Percentiles rank a stretch among this genome's conserved stretches.
Evolutionary conservation across 2,888 invertebrate species (phyloP).

Genomic region (Pandemis cinnamomeana): DNA sequence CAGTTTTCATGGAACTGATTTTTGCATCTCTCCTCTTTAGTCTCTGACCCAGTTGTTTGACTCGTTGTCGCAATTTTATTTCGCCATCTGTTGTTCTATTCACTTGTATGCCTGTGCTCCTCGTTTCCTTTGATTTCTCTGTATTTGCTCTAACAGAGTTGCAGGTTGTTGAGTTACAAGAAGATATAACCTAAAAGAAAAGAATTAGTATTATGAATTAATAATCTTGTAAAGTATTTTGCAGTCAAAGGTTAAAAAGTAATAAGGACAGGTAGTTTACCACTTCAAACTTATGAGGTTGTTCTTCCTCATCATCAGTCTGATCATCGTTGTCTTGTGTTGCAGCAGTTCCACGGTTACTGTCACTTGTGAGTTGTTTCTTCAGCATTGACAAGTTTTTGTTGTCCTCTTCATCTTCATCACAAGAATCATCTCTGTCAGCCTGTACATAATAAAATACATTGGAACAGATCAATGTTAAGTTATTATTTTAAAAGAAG

Average conservation of each 20-base stretch:
- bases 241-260: neutral
- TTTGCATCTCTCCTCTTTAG: slow-evolving; percentile 23
- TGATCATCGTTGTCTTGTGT: neutral
- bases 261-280: slow-evolving; percentile 4
- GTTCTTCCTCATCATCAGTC: neutral
- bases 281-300: slow-evolving; percentile 10
- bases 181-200: slow-evolving; percentile 18
- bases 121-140: neutral
- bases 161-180: neutral
- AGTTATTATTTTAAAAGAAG: too few relatives aligned
- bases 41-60: slow-evolving; percentile 16
- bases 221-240: neutral
- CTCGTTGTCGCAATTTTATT: slow-evolving; percentile 9
- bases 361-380: neutral
- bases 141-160: neutral
- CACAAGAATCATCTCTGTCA: slow-evolving; percentile 8
- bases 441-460: neutral
- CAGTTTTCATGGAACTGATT: slow-evolving; percentile 34
- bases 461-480: too few relatives aligned
- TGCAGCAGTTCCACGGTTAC: neutral
- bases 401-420: slow-evolving; percentile 23
- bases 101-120: slow-evolving; percentile 6
- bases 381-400: slow-evolving; percentile 26
- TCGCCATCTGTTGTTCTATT: slow-evolving; percentile 19
- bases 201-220: neutral